Percentiles rank a stretch among this genome's conserved stretches.
Conservation (phyloP, 2,797 vertebrate species). For the Darevskia nairensis region DNA sequence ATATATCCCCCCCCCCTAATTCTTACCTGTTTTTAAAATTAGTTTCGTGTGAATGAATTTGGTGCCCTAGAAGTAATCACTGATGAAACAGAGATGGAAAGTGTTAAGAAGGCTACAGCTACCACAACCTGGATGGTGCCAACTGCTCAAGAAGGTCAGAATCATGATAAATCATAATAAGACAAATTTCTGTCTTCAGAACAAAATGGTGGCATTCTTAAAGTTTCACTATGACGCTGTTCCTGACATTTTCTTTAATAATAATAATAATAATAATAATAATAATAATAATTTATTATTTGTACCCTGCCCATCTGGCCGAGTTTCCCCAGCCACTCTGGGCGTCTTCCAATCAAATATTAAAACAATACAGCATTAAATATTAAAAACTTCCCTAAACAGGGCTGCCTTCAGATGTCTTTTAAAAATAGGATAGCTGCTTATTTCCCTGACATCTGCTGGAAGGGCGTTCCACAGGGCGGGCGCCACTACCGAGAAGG, state of each 20-base stretch:
- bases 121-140: slow-evolving; percentile 89
- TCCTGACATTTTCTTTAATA: background rate
- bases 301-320: too few species aligned
- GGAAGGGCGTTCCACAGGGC: too few species aligned
- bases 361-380: too few species aligned
- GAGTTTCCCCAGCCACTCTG: too few species aligned
- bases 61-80: slow-evolving; percentile 88
- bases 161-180: background rate
- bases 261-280: too few species aligned
- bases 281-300: too few species aligned
- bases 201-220: background rate
- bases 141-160: slow-evolving; percentile 85
- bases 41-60: slow-evolving; percentile 89
- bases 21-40: slow-evolving; percentile 52
- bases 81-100: slow-evolving; percentile 85
- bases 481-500: too few species aligned
- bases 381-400: too few species aligned
- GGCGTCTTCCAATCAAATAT: too few species aligned
- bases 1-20: background rate
- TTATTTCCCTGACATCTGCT: too few species aligned
- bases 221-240: background rate
- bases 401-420: too few species aligned
- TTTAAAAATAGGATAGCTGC: too few species aligned
- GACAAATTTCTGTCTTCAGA: background rate
- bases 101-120: slow-evolving; percentile 86